Conservation (phyloP, 2,113 vertebrate species). For the Siphamia tubifer region DNA sequence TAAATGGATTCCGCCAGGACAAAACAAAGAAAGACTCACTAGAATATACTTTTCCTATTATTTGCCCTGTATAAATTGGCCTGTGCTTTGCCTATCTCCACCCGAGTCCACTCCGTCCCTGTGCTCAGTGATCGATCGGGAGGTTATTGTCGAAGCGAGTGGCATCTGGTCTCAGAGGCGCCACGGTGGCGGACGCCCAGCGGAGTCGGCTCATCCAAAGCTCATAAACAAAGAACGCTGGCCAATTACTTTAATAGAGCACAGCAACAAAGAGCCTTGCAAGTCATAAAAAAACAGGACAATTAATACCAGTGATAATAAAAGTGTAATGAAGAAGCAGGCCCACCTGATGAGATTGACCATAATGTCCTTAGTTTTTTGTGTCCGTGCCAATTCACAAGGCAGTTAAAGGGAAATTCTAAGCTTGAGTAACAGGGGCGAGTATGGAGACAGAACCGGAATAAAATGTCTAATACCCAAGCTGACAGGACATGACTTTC, state of each 20-base stretch:
- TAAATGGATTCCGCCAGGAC: not conserved
- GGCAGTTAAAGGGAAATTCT: not conserved
- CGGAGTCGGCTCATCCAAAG: conserved; percentile 36
- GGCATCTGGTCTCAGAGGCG: conserved; percentile 20
- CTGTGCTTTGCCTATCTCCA: not conserved
- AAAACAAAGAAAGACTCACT: not conserved
- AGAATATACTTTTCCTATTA: not conserved
- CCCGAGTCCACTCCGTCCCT: not conserved
- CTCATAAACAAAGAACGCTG: conserved; percentile 60
- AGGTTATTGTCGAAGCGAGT: conserved; percentile 11
- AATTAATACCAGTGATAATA: conserved; percentile 47
- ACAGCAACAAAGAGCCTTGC: conserved; percentile 10
- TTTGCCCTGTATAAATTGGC: not conserved
- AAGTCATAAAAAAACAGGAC: conserved; percentile 41
- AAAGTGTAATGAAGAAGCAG: conserved; percentile 41
- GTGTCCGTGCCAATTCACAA: not conserved
- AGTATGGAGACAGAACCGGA: not conserved
- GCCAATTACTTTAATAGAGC: conserved; percentile 63
- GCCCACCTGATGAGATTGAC: conserved; percentile 1
- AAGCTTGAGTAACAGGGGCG: not conserved
- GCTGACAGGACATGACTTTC: not conserved
- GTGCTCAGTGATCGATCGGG: conserved; percentile 6
- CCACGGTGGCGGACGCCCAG: not conserved
- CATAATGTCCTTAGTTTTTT: not conserved
- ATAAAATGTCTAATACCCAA: not conserved